Conservation (phyloP, 2,888 invertebrate genomes). For the Eudemis profundana region DNA sequence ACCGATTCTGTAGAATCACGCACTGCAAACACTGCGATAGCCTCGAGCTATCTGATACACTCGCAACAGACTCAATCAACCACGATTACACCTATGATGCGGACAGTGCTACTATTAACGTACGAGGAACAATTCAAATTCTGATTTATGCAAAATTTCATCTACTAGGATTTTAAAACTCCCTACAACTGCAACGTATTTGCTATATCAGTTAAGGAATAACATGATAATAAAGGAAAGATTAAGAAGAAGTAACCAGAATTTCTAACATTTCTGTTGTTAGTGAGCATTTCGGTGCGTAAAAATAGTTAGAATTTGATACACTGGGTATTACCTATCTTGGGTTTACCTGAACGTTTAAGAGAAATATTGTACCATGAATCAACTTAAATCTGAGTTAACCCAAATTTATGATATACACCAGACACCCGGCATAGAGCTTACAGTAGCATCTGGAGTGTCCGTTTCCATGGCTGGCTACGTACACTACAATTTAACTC, state of each 20-base stretch:
- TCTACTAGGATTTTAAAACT: too few relatives aligned
- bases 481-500: conserved; percentile 35
- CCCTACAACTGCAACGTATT: too few relatives aligned
- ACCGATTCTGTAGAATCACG: background rate
- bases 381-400: conserved; percentile 7
- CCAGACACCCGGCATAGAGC: conserved; percentile 3
- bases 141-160: background rate
- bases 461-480: conserved; percentile 6
- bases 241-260: too few relatives aligned
- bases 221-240: background rate
- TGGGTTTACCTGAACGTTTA: background rate
- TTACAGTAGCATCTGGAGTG: conserved; percentile 19
- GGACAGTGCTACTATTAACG: background rate
- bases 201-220: background rate
- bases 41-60: background rate
- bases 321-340: too few relatives aligned
- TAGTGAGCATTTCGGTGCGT: too few relatives aligned
- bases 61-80: background rate
- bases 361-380: background rate
- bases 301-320: too few relatives aligned
- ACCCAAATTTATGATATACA: conserved; percentile 10
- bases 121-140: background rate
- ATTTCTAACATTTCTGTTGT: too few relatives aligned
- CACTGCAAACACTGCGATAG: background rate
- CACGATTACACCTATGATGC: conserved; percentile 1